Conservation (phyloP, 2,888 invertebrate species). For the Drosophila planitibia region DNA sequence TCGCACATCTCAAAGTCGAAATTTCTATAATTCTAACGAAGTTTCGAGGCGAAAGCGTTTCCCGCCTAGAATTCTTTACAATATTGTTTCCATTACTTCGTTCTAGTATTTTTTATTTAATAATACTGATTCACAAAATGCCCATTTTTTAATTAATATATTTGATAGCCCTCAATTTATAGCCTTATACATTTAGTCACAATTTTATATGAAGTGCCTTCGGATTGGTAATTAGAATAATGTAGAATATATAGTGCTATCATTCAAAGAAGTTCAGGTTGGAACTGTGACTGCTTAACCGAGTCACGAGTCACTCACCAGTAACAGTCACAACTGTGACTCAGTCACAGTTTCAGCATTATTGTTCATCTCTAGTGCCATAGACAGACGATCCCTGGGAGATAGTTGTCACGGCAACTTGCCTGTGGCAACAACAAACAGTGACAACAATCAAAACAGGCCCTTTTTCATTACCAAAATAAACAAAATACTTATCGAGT, state of each 20-base stretch:
- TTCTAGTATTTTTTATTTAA: background rate
- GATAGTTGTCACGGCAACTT: conserved; percentile 57
- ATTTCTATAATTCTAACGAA: background rate
- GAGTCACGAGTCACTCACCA: background rate
- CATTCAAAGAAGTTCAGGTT: background rate
- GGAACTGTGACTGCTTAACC: background rate
- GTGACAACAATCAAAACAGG: conserved; percentile 16
- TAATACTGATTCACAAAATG: background rate
- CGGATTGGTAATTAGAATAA: background rate
- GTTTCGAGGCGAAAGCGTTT: background rate
- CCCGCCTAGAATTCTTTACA: background rate
- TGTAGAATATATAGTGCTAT: background rate
- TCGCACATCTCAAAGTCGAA: background rate
- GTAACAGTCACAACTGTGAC: background rate
- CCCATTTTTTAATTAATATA: background rate
- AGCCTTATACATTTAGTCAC: background rate
- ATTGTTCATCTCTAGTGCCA: background rate
- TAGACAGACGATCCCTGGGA: conserved; percentile 5
- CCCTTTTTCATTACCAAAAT: conserved; percentile 16
- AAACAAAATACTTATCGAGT: conserved; percentile 35
- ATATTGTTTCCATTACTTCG: background rate
- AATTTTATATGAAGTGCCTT: too few relatives aligned
- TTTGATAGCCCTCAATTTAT: too few relatives aligned
- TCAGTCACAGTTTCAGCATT: background rate
- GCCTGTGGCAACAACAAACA: conserved; percentile 33